These are phyloP conservation scores for Misgurnus mizolepis DNA, from an alignment of 2,113 vertebrate genomes.

Conservation along the genomic window DNA sequence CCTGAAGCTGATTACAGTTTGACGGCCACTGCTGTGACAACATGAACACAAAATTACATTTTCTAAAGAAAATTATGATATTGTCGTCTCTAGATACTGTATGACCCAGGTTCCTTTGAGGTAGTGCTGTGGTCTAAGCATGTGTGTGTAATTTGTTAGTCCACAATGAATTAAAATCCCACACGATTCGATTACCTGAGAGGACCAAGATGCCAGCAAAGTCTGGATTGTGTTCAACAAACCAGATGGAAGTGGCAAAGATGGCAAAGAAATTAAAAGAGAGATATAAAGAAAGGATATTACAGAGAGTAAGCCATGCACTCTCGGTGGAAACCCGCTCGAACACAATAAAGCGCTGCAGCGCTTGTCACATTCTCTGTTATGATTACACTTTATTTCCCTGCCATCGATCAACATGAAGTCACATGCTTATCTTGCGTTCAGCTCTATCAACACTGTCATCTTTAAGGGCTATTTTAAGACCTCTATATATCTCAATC, in stretches of 20 bases:
- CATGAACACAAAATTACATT: neutral
- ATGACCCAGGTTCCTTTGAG: too few relatives aligned
- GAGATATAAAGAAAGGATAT: neutral
- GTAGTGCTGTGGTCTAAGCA: too few relatives aligned
- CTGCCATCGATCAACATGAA: conserved; percentile 34
- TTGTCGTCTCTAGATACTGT: too few relatives aligned
- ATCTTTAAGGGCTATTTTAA: conserved; percentile 45
- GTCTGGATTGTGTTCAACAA: neutral
- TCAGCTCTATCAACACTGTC: conserved; percentile 29
- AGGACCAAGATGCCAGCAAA: neutral
- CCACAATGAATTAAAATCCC: too few relatives aligned
- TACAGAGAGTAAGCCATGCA: neutral
- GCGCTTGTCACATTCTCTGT: conserved; percentile 18
- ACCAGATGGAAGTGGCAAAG: neutral
- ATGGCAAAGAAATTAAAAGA: neutral
- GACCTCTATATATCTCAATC: conserved; percentile 36
- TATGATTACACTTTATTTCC: conserved; percentile 38
- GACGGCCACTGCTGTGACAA: conserved; percentile 1
- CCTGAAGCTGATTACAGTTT: conserved; percentile 21
- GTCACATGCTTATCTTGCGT: conserved; percentile 29
- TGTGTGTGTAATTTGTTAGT: too few relatives aligned
- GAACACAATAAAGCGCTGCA: neutral
- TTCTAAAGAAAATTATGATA: neutral
- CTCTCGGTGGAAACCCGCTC: neutral
- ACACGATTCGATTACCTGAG: neutral